Percentiles rank a stretch among this genome's conserved stretches.
Conservation (phyloP, 30 jellyfish, hydroid and myxozoan genomes). For the Pelagia noctiluca region DNA sequence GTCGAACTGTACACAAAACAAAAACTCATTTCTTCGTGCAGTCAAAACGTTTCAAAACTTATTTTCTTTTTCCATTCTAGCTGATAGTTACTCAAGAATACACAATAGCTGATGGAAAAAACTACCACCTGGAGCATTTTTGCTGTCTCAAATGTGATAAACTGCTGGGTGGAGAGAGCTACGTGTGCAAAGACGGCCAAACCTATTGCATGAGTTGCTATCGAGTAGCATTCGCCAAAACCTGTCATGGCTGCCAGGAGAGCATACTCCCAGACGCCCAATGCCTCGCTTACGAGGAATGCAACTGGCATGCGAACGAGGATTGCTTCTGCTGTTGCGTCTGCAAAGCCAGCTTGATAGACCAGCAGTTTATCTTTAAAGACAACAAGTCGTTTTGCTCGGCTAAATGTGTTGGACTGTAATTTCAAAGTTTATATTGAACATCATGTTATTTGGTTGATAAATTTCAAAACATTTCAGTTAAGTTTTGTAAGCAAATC, state of each 20-base stretch:
- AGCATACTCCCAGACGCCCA: conserved; percentile 59
- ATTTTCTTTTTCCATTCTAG: conserved; percentile 49
- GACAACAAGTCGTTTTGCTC: conserved; percentile 77
- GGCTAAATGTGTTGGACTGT: conserved; percentile 66
- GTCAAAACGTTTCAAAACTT: no score
- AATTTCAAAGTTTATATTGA: no score
- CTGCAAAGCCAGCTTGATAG: conserved; percentile 63
- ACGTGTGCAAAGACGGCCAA: conserved; percentile 61
- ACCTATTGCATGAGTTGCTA: conserved; percentile 82
- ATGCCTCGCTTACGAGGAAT: conserved; percentile 48
- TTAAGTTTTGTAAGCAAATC: conserved; percentile 12
- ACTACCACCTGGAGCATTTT: conserved; percentile 83
- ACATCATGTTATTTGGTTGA: no score
- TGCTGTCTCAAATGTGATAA: conserved; percentile 85
- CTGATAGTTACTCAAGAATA: conserved; percentile 78
- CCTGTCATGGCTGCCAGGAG: conserved; percentile 69
- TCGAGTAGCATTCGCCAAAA: conserved; percentile 57
- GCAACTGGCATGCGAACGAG: conserved; percentile 76
- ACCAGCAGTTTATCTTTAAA: conserved; percentile 64
- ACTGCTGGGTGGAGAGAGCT: conserved; percentile 71
- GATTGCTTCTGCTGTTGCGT: conserved; percentile 75
- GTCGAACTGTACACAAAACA: no score
- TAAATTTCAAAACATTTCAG: no score
- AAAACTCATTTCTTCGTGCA: no score
- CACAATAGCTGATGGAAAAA: conserved; percentile 80